Evolutionary conservation across 2,888 invertebrate species (phyloP).

Genomic region (Diplazon laetatorius): DNA sequence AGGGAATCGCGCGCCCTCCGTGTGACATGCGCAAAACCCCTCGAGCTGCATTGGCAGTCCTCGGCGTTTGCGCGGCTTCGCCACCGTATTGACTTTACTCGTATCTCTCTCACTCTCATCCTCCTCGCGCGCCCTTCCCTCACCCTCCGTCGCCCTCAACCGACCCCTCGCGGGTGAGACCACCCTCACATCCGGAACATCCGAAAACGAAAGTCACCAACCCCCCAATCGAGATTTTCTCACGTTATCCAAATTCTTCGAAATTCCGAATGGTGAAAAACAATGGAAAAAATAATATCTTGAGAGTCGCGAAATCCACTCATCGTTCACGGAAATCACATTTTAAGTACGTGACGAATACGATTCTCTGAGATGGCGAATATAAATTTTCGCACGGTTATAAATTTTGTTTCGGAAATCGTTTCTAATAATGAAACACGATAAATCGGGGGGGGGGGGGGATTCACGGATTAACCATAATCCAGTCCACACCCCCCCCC

Average conservation of each 20-base stretch:
- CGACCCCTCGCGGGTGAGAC: not conserved
- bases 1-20: slow-evolving; percentile 52
- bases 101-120: slow-evolving; percentile 13
- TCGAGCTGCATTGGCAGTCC: slow-evolving; percentile 72
- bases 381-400: slow-evolving; percentile 13
- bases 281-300: no score
- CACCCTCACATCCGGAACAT: not conserved
- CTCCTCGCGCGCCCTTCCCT: not conserved
- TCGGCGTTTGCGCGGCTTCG: slow-evolving; percentile 75
- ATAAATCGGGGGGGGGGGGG: no score
- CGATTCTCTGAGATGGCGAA: no score
- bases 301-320: no score
- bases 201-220: not conserved
- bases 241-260: no score
- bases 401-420: no score
- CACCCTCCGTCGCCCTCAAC: not conserved
- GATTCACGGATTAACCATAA: slow-evolving; percentile 25
- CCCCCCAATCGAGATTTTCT: no score
- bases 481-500: no score
- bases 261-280: no score
- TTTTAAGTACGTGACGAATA: no score
- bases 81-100: slow-evolving; percentile 79
- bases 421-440: not conserved
- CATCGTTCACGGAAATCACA: no score
- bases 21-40: slow-evolving; percentile 73